Base-by-base conservation (phyloP, 1,140 invertebrate genomes). In the Neodiprion pinetum region DNA sequence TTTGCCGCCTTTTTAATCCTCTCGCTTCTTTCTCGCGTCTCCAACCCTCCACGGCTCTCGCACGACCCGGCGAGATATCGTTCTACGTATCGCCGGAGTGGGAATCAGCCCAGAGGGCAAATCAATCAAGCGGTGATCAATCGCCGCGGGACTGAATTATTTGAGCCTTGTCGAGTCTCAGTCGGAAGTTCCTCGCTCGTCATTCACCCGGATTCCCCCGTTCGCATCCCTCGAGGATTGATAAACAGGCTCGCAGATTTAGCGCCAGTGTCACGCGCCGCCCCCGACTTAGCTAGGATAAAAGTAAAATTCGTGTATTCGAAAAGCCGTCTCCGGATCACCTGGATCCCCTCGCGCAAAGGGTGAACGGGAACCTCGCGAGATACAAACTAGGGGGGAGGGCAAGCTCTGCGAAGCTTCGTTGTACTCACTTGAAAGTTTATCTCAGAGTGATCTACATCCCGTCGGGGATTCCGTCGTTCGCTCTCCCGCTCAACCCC, bases 51-150 rank as follows among this genome's bases (percentile, higher is more conserved):
- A 4, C 28, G 17, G 12, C 61, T 65, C 12, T 21, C 17, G 4
- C 4, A 14, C 61, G 12, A 65, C 61, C 61, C 61, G 12, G 12
- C 61, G 12, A 14, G 17, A 65, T 14, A 17, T 65, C 61, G 12
- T 65, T 14, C 12, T 14, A 17, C 12, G 12, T 65, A 14, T 65
- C 17, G 12, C 7, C 5, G 12, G 21, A 69, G 67, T 23, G 17
- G 40, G 67, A 12, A 21, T 11, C 67, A 69, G 67, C 10, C 28
- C 67, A 69, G 67, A 69, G 67, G 67, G 67, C 67, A 12, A 69
- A 69, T 69, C 67, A 69, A 69, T 69, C 67, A 47, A 21, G 17
- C 67, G 17, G 21, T 47, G 67, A 69, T 69, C 67, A 69, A 69
- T 69, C 67, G 21, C 53, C 53, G 28, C 28, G 53, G n/a, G 53